These are phyloP conservation scores for Pandion haliaetus DNA, from an alignment of 2,113 vertebrate genomes.

Conservation along the genomic window DNA sequence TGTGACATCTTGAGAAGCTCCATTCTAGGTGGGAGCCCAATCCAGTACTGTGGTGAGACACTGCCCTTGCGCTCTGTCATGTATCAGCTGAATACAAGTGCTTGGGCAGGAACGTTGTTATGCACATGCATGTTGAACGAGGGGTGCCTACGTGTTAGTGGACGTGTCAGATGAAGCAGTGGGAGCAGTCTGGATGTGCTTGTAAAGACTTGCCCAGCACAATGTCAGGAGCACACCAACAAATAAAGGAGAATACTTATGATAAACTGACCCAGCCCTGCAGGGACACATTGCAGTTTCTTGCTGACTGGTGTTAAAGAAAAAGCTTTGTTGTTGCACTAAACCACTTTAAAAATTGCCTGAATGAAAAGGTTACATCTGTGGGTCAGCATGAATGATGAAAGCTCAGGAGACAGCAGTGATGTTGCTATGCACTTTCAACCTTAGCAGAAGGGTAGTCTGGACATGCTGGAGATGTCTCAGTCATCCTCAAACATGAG, in stretches of 20 bases:
- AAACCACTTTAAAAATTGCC: background rate
- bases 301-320: background rate
- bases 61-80: background rate
- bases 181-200: background rate
- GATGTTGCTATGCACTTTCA: background rate
- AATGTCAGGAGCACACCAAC: background rate
- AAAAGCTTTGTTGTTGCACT: background rate
- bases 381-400: background rate
- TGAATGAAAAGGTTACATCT: background rate
- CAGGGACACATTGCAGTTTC: background rate
- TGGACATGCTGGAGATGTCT: background rate
- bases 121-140: background rate
- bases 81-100: background rate
- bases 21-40: background rate
- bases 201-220: background rate
- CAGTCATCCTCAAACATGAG: background rate
- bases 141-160: background rate
- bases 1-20: background rate
- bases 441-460: background rate
- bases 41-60: accelerated
- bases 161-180: background rate
- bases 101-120: background rate
- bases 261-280: background rate
- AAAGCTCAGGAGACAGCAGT: background rate
- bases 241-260: background rate